A percentile compares a stretch with the other conserved stretches of the same genome.
Evolutionary conservation across 2,797 vertebrate species (phyloP).

Genomic region (Pangasius krempfi): DNA sequence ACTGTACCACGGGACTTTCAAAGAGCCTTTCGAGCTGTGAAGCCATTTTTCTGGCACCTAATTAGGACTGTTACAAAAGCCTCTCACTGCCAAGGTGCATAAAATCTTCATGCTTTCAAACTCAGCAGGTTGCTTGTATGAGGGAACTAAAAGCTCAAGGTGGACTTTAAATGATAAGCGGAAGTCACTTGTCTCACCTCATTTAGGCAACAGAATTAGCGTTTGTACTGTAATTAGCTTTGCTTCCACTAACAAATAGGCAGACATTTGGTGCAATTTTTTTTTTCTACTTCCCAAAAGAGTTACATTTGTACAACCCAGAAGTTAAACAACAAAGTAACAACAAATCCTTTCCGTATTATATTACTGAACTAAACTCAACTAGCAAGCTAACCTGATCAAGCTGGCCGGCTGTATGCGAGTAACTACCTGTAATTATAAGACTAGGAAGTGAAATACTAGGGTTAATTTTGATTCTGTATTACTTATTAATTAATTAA

Average conservation of each 20-base stretch:
- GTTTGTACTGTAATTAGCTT: constrained; percentile 1
- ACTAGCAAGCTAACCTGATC: background rate
- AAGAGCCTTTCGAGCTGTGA: constrained; percentile 41
- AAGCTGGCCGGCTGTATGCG: background rate
- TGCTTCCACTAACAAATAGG: background rate
- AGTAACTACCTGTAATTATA: background rate
- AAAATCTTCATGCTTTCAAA: constrained; percentile 48
- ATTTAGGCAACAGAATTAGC: constrained; percentile 6
- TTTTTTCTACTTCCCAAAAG: background rate
- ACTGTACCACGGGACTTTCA: constrained; percentile 37
- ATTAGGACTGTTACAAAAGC: constrained; percentile 62
- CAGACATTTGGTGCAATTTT: background rate
- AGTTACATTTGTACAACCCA: background rate
- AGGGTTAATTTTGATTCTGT: background rate
- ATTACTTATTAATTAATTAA: too few species aligned
- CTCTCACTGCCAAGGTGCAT: constrained; percentile 56
- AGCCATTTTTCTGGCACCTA: constrained; percentile 55
- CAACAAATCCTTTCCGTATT: background rate
- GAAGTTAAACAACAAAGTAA: background rate
- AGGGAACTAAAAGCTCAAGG: constrained; percentile 7
- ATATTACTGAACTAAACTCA: background rate
- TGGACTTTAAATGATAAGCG: constrained; percentile 10
- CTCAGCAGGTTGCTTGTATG: background rate
- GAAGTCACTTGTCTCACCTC: constrained; percentile 12
- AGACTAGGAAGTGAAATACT: background rate